Evolutionary conservation across 2,888 invertebrate genomes (phyloP), one percentile per base, ranked within the genome.

Genomic region (Machimus atricapillus): DNA sequence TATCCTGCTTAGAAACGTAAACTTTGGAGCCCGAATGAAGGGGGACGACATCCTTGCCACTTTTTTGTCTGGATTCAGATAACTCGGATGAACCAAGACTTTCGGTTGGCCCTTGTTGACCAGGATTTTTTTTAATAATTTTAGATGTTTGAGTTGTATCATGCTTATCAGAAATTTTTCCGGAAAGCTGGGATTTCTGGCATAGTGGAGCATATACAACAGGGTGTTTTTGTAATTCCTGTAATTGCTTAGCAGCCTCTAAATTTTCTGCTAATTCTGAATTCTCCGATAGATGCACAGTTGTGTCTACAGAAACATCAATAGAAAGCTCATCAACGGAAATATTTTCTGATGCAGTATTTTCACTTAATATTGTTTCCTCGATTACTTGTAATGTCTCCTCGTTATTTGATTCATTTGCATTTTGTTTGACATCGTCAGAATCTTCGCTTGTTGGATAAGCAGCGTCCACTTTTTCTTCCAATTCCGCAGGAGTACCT

Each of bases 11-110:
- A 1, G 86, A 79, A 23, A 89, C 87, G 52, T 56, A 89, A 23
- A 89, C 86, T 14, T 40, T 40, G 9, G 88, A 88, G 19, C 89
- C 89, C 43, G 66, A 40, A 82, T 89, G 88, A 8, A 89, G 78
- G 16, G 89, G 88, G 37, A 89, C 88, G 66, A 88, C 40, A 43
- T 87, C 82, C n/a, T 40, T 40, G 9, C 12, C 27, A 23, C 66
- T 58, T 8, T 19, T 23, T 19, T 19, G 6, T 23, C 19, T 7
- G 2, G 8, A 58, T 23, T 8, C 19, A 19, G 58, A 23, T n/a
- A 58, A 58, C 23, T 58, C 19, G 2, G 19, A 0, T 23, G 58
- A 16, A 58, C 3, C 19, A 19, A 58, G 8, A 58, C 9, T 66
- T 19, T 27, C 27, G 2, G 23, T 66, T 19, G 66, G 12, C 1